Evolutionary conservation across 1,140 invertebrate genomes (phyloP).

Genomic region (Monochamus saltuarius): DNA sequence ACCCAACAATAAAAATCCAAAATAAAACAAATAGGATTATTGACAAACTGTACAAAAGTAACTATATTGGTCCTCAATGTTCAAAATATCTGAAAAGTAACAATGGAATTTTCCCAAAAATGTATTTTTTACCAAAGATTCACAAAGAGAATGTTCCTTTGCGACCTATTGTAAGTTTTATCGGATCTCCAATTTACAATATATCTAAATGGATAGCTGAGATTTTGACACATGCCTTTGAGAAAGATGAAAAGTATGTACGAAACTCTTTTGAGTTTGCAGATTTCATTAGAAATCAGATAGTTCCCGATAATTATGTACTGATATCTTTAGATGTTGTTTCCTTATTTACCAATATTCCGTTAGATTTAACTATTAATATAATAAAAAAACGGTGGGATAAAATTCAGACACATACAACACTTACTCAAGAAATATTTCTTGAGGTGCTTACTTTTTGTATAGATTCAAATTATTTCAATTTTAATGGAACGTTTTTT

Average conservation of each 20-base stretch:
- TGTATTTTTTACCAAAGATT: no score
- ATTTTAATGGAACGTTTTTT: constrained; percentile 9
- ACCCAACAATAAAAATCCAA: constrained; percentile 4
- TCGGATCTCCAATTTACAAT: not conserved
- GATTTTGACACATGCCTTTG: not conserved
- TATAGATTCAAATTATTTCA: constrained; percentile 11
- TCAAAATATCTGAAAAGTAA: not conserved
- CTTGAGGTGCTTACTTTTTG: constrained; percentile 1
- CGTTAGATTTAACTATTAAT: constrained; percentile 1
- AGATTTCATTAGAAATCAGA: not conserved
- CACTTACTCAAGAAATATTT: not conserved
- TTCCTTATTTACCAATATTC: constrained; percentile 17
- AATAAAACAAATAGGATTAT: not conserved
- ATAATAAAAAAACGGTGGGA: not conserved
- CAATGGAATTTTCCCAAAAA: no score
- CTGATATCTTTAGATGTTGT: constrained; percentile 1
- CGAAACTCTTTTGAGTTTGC: not conserved
- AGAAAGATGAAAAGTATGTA: not conserved
- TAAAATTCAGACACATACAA: not conserved
- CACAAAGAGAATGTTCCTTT: not conserved
- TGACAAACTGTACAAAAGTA: not conserved
- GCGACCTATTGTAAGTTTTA: not conserved
- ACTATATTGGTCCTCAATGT: not conserved
- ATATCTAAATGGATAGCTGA: not conserved
- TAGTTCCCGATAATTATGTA: not conserved